Evolutionary conservation across 1,140 invertebrate species (phyloP).

Genomic region (Oryctes rhinoceros): DNA sequence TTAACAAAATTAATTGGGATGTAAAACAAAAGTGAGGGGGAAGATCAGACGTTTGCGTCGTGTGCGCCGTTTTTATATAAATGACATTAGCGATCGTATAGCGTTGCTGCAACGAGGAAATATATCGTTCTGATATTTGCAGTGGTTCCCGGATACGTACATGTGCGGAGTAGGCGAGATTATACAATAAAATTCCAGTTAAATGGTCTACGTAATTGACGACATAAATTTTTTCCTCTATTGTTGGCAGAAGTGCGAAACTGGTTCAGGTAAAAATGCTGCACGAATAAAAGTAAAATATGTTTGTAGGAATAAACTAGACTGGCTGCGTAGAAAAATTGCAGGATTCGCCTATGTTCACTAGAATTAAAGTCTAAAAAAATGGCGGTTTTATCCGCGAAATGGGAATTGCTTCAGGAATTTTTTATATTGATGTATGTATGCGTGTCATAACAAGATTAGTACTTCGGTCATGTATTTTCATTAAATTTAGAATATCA

Average conservation of each 20-base stretch:
- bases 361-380: no score
- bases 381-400: no score
- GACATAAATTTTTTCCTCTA: neutral
- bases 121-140: slow-evolving; percentile 12
- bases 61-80: neutral
- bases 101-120: neutral
- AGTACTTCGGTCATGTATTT: no score
- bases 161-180: neutral
- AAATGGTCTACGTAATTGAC: slow-evolving; percentile 27
- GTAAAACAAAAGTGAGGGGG: neutral
- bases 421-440: no score
- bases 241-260: slow-evolving; percentile 1
- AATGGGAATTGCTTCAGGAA: no score
- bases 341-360: no score
- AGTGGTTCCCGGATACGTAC: neutral
- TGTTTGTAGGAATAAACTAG: neutral
- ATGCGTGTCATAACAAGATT: no score
- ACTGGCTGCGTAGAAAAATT: no score
- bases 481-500: no score
- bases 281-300: neutral
- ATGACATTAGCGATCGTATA: neutral
- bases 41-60: neutral
- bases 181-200: slow-evolving; percentile 19
- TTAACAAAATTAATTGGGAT: slow-evolving; percentile 20
- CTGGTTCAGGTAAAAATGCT: neutral